These are phyloP conservation scores for Lagopus leucura DNA, from an alignment of 2,113 vertebrate species.

Conservation along the genomic window DNA sequence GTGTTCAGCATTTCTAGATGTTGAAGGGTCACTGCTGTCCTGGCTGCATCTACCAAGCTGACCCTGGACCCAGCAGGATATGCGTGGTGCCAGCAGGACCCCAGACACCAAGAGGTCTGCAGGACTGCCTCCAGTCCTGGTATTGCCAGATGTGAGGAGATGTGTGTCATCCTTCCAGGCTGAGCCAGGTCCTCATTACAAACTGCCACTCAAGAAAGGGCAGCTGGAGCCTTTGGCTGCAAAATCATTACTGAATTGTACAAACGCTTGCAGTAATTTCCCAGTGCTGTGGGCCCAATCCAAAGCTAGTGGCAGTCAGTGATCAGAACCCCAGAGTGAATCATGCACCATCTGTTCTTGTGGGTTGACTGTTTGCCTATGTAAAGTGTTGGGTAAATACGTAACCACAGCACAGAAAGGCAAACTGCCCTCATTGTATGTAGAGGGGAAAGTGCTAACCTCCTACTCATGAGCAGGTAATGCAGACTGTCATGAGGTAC, in stretches of 20 bases:
- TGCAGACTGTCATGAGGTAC: not conserved
- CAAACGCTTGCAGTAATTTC: not conserved
- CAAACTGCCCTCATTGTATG: not conserved
- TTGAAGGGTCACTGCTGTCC: not conserved
- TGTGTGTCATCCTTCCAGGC: not conserved
- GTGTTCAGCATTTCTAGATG: not conserved
- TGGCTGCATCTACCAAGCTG: not conserved
- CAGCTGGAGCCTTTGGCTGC: constrained; percentile 44
- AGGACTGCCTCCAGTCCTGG: not conserved
- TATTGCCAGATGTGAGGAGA: not conserved
- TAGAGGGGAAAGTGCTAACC: not conserved
- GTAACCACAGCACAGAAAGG: constrained; percentile 19
- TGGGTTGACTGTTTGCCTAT: constrained; percentile 49
- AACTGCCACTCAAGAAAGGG: not conserved
- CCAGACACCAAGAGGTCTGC: not conserved
- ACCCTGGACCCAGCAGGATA: not conserved
- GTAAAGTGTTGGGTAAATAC: constrained; percentile 40
- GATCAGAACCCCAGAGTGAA: constrained; percentile 34
- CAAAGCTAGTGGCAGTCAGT: not conserved
- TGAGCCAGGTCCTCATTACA: not conserved
- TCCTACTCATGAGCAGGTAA: not conserved
- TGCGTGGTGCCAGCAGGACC: not conserved
- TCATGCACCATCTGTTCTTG: constrained; percentile 58
- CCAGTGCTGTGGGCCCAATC: not conserved
- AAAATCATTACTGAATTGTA: not conserved